These are phyloP conservation scores for Mycetomoellerius zeteki DNA, from an alignment of 1,140 invertebrate species.

Conservation along the genomic window DNA sequence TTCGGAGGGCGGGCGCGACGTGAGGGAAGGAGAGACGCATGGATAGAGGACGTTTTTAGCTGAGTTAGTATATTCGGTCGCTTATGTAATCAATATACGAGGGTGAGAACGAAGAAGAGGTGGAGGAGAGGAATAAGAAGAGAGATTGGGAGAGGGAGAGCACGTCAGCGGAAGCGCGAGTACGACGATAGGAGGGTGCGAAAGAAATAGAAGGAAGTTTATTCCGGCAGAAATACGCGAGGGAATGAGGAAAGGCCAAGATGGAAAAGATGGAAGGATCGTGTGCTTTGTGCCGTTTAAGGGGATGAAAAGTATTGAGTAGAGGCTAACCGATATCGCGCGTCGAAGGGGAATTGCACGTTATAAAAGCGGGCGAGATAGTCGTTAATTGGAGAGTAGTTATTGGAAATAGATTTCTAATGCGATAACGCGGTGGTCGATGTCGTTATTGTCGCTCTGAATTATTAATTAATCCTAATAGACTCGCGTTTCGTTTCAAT, in stretches of 20 bases:
- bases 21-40: not conserved
- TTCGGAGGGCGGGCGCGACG: conserved; percentile 22
- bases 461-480: conserved; percentile 36
- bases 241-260: conserved; percentile 38
- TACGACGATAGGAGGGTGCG: conserved; percentile 59
- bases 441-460: conserved; percentile 21
- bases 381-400: conserved; percentile 36
- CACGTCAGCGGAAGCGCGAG: conserved; percentile 41
- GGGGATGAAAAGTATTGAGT: conserved; percentile 53
- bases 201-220: conserved; percentile 52
- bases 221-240: conserved; percentile 46
- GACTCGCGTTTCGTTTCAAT: conserved; percentile 1
- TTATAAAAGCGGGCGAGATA: not conserved
- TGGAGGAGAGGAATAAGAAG: conserved; percentile 43
- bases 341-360: not conserved
- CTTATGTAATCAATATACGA: conserved; percentile 83
- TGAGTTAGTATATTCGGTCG: conserved; percentile 79
- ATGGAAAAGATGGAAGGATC: conserved; percentile 43
- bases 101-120: conserved; percentile 70
- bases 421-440: conserved; percentile 5
- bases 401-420: conserved; percentile 57
- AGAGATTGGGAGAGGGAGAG: not conserved
- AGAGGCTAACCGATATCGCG: conserved; percentile 43
- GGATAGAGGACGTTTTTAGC: conserved; percentile 77
- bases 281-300: conserved; percentile 60